Base-by-base conservation (phyloP, 2,888 invertebrate genomes). In the Helleia helle region DNA sequence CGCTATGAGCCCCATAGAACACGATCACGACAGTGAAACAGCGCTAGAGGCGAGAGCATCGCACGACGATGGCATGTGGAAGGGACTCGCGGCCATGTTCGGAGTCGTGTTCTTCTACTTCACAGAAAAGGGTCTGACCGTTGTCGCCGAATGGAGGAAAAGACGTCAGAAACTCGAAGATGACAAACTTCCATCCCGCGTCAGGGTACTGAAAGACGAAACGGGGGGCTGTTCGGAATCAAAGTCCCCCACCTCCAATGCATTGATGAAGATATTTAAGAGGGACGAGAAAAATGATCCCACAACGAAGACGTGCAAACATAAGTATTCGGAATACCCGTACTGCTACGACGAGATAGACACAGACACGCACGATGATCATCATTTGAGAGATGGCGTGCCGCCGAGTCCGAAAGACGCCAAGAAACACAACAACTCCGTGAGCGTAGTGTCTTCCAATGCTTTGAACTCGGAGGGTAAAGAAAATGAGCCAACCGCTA, bases 101-200 rank as follows among this genome's bases (percentile, higher is more conserved):
- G 96, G 96, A 1, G 89, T 97, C 2, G 91, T 95, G 5, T 89
- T 95, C 71, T 97, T 97, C 83, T 96, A 96, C 66, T 89, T 95
- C 51, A 93, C 92, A 3, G 97, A 97, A 65, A 92, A 94, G 59
- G 89, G 92, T 0, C 73, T 95, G 18, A 92, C 91, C 3, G 87
- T 94, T 48, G 87, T 92, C 3, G 91, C 93, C 0, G 94, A 94
- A 58, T 94, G 93, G 93, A 86, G 93, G 31, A 93, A 93, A 56
- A 83, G 88, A 28, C 87, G 88, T 15, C 92, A 93, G 55, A 89
- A 90, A 65, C 84, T 89, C 30, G 90, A 90, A 48, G 90, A 90
- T 26, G 85, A 80, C 45, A 80, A 87, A 50, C 84, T 91, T 12
- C 91, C 92, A 1, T 74, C 91, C 1, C 87, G 91, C 49, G 90